phyloP scores from a whole-genome alignment of 2,797 vertebrate genomes.

The Pteronotus mesoamericanus region DNA sequence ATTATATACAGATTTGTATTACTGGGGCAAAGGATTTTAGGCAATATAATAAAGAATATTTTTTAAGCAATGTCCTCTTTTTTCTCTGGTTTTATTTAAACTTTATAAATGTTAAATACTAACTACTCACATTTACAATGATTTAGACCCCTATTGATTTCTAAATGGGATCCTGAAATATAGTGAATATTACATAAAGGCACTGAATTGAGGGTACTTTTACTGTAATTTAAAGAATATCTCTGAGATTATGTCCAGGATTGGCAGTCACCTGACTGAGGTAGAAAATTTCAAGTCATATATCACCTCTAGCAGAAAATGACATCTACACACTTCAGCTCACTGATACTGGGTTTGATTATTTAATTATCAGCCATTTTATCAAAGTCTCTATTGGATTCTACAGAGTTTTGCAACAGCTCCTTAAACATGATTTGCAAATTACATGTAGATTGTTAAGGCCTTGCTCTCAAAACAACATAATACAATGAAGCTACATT shows the following conservation, averaged over 20 bases:
- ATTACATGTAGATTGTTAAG: neutral
- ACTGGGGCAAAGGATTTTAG: neutral
- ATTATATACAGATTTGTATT: neutral
- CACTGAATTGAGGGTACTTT: slow-evolving; percentile 14
- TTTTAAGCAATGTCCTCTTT: neutral
- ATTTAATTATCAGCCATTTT: slow-evolving; percentile 43
- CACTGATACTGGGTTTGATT: neutral
- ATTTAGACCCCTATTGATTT: slow-evolving; percentile 36
- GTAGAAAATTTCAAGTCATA: slow-evolving; percentile 55
- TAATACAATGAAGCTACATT: neutral
- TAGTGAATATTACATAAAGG: slow-evolving; percentile 63
- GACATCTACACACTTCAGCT: neutral
- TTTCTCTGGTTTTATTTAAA: slow-evolving; percentile 49
- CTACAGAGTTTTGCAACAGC: neutral
- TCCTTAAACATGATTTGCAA: neutral
- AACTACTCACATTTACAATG: neutral
- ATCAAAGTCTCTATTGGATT: neutral
- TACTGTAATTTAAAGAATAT: slow-evolving; percentile 28
- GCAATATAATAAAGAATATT: neutral
- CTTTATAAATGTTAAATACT: neutral
- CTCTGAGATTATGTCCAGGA: neutral
- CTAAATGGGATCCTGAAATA: slow-evolving; percentile 50
- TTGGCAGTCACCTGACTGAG: neutral
- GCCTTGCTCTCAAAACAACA: neutral
- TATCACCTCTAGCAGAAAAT: slow-evolving; percentile 42